These are phyloP conservation scores for Cryptoblepharus egeriae DNA, from an alignment of 2,797 vertebrate genomes.

Conservation along the genomic window DNA sequence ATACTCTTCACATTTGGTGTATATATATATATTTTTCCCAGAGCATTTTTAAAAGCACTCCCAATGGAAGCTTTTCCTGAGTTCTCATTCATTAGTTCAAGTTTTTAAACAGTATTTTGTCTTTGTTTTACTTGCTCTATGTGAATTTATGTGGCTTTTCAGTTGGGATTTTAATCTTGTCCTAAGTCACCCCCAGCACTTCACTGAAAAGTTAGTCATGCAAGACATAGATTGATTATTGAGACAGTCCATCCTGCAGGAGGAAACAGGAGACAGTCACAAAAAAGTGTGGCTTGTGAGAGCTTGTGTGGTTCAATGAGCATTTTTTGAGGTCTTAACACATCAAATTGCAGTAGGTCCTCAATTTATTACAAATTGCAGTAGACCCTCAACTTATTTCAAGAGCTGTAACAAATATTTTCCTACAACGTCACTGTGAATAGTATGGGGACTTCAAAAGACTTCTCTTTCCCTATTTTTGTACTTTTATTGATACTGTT, in stretches of 20 bases:
- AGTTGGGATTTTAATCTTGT: not conserved
- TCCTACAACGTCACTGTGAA: too few species aligned
- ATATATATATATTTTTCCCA: not conserved
- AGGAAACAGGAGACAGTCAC: not conserved
- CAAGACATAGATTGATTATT: not conserved
- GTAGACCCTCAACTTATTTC: too few species aligned
- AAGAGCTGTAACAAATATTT: not conserved
- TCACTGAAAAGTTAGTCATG: not conserved
- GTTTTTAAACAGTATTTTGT: not conserved
- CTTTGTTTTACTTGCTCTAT: too few species aligned
- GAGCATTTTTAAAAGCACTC: not conserved
- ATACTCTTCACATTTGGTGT: not conserved
- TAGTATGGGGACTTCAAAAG: not conserved
- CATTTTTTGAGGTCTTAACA: not conserved
- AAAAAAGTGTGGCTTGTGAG: not conserved
- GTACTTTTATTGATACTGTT: not conserved
- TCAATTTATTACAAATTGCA: too few species aligned
- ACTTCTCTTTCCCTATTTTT: not conserved
- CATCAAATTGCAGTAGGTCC: not conserved
- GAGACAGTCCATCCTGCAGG: not conserved
- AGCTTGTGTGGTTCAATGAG: not conserved
- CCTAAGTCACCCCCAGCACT: not conserved
- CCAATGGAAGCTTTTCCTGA: not conserved
- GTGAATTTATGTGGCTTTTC: not conserved
- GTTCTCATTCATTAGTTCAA: not conserved